Conservation (phyloP, 64 coral and sea anemone species). For the Montipora sp. region DNA sequence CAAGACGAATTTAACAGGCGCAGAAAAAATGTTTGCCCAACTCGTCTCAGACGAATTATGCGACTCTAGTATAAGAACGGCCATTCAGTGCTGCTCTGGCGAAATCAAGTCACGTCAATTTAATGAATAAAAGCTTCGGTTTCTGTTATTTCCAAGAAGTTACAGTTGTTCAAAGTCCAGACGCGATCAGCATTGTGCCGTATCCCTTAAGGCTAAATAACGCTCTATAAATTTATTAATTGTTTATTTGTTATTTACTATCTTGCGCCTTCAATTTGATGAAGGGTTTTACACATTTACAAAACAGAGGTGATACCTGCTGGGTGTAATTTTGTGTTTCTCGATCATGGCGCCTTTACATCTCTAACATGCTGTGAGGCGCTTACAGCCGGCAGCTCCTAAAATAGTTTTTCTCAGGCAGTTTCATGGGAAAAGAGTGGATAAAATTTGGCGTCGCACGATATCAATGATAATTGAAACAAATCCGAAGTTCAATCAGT, state of each 20-base stretch:
- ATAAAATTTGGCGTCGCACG: background rate
- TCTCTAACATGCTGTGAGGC: background rate
- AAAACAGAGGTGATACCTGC: background rate
- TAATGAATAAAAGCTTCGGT: background rate
- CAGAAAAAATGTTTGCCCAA: too few relatives aligned
- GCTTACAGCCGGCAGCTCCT: background rate
- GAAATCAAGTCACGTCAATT: background rate
- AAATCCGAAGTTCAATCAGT: background rate
- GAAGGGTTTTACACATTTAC: background rate
- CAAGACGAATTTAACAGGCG: too few relatives aligned
- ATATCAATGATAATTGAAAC: background rate
- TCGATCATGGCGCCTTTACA: background rate
- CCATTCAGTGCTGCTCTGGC: background rate
- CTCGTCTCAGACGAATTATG: too few relatives aligned
- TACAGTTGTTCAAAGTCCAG: background rate
- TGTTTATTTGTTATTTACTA: background rate
- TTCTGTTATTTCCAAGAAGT: background rate
- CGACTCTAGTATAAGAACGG: background rate
- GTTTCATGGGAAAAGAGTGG: conserved; percentile 13
- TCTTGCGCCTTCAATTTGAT: background rate
- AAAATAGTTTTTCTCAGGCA: background rate
- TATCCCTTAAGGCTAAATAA: background rate
- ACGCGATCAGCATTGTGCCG: background rate
- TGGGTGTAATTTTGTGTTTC: background rate
- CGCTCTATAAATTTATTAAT: background rate